Evolutionary conservation across 2,888 invertebrate species (phyloP), one percentile per base, ranked within the genome.

Genomic region (Congeria kusceri): DNA sequence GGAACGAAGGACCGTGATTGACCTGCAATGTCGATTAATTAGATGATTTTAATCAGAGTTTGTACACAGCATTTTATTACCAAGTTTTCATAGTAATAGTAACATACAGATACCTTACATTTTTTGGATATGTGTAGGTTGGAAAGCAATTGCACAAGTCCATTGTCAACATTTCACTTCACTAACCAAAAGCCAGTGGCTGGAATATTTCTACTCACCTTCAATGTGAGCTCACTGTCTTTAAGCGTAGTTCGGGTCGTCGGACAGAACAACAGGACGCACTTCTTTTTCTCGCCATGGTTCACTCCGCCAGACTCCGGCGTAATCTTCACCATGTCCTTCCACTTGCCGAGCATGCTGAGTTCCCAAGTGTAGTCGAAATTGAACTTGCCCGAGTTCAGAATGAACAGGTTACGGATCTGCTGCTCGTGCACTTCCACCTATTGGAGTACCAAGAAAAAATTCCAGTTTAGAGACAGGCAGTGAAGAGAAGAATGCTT

Each of bases 1-100:
- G 93, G 89, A 96, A 96, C 5, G 94, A 94, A 3, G 96, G 96
- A 0, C 96, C 96, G 91, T 96, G 95, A 44, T 95, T 94, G 74
- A 96, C 95, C 96, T 96, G 88, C 28, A 87, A 83, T 32, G 13
- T 15, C 9, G 39, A n/a, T n/a, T n/a, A n/a, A n/a, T n/a, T n/a
- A n/a, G n/a, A n/a, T n/a, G n/a, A n/a, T n/a, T n/a, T n/a, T n/a
- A n/a, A n/a, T n/a, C n/a, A n/a, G n/a, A n/a, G n/a, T n/a, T n/a
- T n/a, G n/a, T n/a, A n/a, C n/a, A n/a, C n/a, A n/a, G n/a, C n/a
- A n/a, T n/a, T n/a, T n/a, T n/a, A n/a, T n/a, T n/a, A n/a, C n/a
- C n/a, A n/a, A n/a, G n/a, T n/a, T n/a, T n/a, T n/a, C n/a, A n/a
- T n/a, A n/a, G n/a, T n/a, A n/a, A n/a, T n/a, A n/a, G n/a, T n/a